Percentiles rank a stretch among this genome's conserved stretches.
Conservation (phyloP, 2,888 invertebrate species). For the Germaria angustata region DNA sequence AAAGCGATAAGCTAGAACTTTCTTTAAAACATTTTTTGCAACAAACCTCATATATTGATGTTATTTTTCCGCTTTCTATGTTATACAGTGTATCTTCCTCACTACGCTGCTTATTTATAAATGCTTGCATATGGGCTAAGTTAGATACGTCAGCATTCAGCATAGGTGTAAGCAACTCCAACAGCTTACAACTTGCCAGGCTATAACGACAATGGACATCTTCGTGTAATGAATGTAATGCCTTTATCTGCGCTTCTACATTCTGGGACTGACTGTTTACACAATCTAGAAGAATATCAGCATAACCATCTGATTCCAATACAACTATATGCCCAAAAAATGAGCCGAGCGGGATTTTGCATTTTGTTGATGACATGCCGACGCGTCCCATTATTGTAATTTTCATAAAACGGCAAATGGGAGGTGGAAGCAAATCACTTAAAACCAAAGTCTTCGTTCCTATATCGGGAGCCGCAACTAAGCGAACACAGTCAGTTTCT, state of each 20-base stretch:
- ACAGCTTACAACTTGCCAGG: constrained; percentile 91
- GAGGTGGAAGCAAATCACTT: constrained; percentile 93
- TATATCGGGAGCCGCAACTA: constrained; percentile 93
- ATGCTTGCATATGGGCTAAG: constrained; percentile 91
- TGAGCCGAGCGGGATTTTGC: constrained; percentile 94
- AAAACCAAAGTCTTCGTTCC: constrained; percentile 91
- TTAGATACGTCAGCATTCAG: constrained; percentile 90
- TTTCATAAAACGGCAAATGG: constrained; percentile 93
- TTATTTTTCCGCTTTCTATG: constrained; percentile 81
- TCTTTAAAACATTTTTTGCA: neutral
- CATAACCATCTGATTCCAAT: constrained; percentile 83
- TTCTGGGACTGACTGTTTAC: constrained; percentile 73
- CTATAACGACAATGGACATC: constrained; percentile 91
- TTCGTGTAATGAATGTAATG: constrained; percentile 86
- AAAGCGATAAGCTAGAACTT: no score
- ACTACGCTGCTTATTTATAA: constrained; percentile 85
- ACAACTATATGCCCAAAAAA: constrained; percentile 95
- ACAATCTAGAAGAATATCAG: constrained; percentile 76
- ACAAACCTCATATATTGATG: constrained; percentile 81
- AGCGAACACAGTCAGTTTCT: constrained; percentile 90
- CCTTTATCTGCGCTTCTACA: constrained; percentile 82
- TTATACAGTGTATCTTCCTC: constrained; percentile 80
- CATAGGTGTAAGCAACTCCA: constrained; percentile 88
- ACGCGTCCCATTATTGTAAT: constrained; percentile 95
- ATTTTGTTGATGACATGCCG: constrained; percentile 93